Evolutionary conservation across 2,888 invertebrate species (phyloP).

Genomic region (Melieria omissa): DNA sequence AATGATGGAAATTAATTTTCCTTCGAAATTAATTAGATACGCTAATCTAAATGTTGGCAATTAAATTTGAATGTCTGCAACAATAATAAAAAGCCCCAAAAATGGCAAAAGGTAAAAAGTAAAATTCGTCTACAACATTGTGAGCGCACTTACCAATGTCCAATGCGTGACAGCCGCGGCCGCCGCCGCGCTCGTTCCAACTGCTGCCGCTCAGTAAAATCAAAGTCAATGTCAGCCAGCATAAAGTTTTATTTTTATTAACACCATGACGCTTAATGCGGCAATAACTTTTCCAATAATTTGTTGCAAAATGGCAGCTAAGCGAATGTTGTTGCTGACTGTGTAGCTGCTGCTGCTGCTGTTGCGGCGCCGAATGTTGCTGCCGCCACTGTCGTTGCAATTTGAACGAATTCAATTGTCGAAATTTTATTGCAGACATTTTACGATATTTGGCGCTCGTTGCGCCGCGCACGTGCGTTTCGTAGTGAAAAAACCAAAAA

Average conservation of each 20-base stretch:
- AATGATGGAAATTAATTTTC: no score
- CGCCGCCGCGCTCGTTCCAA: conserved; percentile 39
- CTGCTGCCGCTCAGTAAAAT: conserved; percentile 56
- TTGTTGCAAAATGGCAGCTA: conserved; percentile 53
- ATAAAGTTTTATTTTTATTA: conserved; percentile 63
- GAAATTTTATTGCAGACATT: conserved; percentile 56
- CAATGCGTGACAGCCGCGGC: conserved; percentile 45
- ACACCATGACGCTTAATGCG: conserved; percentile 56
- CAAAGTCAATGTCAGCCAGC: conserved; percentile 61
- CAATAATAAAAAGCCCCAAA: no score
- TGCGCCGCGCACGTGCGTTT: no score
- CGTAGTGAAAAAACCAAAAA: no score
- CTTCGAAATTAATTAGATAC: no score
- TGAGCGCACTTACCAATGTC: conserved; percentile 57
- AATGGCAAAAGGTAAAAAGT: no score
- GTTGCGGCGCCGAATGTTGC: conserved; percentile 27
- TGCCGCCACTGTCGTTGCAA: conserved; percentile 41
- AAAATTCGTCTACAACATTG: background rate
- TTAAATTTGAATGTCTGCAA: no score
- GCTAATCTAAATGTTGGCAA: no score
- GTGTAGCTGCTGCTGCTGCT: conserved; percentile 20
- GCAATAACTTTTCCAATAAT: conserved; percentile 60
- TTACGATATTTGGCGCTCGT: conserved; percentile 39
- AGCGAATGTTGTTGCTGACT: conserved; percentile 36
- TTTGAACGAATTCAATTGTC: conserved; percentile 51